phyloP scores from a whole-genome alignment of 2,113 vertebrate genomes.

The Protobothrops mucrosquamatus region DNA sequence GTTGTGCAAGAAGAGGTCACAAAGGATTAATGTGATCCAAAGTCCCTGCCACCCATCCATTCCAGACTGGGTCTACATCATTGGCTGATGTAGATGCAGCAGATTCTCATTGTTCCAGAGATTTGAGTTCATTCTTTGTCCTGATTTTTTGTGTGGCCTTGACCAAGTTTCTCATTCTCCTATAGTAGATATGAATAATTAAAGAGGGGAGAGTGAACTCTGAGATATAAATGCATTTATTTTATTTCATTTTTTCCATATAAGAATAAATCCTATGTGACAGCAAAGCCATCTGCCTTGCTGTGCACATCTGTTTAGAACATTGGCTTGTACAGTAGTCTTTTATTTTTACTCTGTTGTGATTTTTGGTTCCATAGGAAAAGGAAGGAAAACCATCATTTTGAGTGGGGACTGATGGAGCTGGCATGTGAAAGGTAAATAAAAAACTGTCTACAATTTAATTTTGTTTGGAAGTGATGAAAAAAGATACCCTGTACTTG shows the following conservation, averaged over 20 bases:
- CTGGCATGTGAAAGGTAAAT: not conserved
- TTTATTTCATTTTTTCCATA: not conserved
- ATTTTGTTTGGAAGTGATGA: not conserved
- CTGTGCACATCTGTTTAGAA: not conserved
- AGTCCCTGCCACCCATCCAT: not conserved
- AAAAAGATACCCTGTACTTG: not conserved
- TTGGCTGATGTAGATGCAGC: not conserved
- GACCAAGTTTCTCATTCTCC: not conserved
- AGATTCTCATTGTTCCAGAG: not conserved
- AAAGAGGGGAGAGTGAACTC: not conserved
- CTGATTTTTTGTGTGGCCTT: not conserved
- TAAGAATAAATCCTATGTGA: not conserved
- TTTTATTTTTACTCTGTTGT: not conserved
- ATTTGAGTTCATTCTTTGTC: not conserved
- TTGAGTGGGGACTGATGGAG: not conserved
- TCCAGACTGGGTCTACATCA: not conserved
- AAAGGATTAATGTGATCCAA: not conserved
- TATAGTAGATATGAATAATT: not conserved
- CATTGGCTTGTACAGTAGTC: not conserved
- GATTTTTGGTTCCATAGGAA: not conserved
- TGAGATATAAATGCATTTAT: not conserved
- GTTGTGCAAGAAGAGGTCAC: not conserved
- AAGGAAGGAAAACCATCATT: not conserved
- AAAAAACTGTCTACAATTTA: not conserved
- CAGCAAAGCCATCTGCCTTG: not conserved